These are phyloP conservation scores for Littorina saxatilis DNA, from an alignment of 1,140 invertebrate genomes.

Conservation along the genomic window DNA sequence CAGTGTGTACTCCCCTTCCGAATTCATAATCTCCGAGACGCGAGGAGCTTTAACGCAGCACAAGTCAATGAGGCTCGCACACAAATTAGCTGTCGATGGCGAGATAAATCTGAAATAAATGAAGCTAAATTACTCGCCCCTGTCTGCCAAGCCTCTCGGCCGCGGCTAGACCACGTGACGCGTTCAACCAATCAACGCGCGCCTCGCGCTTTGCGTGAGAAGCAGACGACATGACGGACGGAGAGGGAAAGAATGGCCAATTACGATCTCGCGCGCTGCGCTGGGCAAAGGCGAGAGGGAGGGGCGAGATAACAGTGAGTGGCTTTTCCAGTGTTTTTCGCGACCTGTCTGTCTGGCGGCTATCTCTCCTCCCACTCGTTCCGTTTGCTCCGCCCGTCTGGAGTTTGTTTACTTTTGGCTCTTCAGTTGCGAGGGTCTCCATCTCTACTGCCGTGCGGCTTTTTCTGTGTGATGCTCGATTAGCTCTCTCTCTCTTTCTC, in stretches of 20 bases:
- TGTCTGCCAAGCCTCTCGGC: slow-evolving; percentile 67
- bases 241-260: slow-evolving; percentile 6
- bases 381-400: background rate
- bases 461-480: background rate
- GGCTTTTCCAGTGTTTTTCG: background rate
- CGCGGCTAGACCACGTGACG: slow-evolving; percentile 61
- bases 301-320: background rate
- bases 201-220: background rate
- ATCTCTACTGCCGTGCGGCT: background rate
- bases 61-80: slow-evolving; percentile 46
- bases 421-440: background rate
- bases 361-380: slow-evolving; percentile 18
- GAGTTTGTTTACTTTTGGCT: background rate
- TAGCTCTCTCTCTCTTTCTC: slow-evolving; percentile 8
- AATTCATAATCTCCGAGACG: slow-evolving; percentile 59
- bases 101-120: slow-evolving; percentile 74
- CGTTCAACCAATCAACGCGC: slow-evolving; percentile 58
- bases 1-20: slow-evolving; percentile 66
- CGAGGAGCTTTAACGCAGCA: background rate
- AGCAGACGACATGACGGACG: slow-evolving; percentile 30
- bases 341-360: background rate
- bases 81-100: slow-evolving; percentile 69
- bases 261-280: slow-evolving; percentile 17
- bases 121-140: slow-evolving; percentile 70
- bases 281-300: background rate